A percentile compares a stretch with the other conserved stretches of the same genome.
Conservation (phyloP, 2,888 invertebrate species). For the Nymphalis c-album region DNA sequence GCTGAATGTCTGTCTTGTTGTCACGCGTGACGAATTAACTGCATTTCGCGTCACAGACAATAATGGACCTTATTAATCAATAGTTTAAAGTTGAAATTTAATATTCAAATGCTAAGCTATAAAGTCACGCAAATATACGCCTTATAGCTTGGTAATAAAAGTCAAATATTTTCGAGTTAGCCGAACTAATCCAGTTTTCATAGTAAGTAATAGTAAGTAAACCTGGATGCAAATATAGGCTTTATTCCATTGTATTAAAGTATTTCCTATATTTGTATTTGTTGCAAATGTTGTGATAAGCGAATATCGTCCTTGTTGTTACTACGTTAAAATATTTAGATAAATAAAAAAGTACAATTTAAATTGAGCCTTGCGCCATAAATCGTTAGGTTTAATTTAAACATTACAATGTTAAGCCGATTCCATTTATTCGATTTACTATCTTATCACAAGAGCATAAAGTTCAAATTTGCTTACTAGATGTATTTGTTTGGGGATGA, state of each 20-base stretch:
- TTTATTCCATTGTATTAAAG: not conserved
- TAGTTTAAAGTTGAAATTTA: not conserved
- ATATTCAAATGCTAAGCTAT: not conserved
- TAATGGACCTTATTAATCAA: not conserved
- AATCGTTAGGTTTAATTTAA: not conserved
- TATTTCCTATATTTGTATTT: not conserved
- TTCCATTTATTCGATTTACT: not conserved
- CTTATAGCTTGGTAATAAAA: not conserved
- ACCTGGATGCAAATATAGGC: slow-evolving; percentile 1
- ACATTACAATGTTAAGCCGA: not conserved
- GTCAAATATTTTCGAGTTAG: not conserved
- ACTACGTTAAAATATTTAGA: not conserved
- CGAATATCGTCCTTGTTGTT: not conserved
- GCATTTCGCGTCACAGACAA: slow-evolving; percentile 1
- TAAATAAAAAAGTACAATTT: not conserved
- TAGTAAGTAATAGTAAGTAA: not conserved
- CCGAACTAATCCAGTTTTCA: not conserved
- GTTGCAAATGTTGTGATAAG: not conserved
- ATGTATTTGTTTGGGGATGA: slow-evolving; percentile 1
- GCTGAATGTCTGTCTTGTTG: slow-evolving; percentile 12
- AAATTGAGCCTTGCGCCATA: not conserved
- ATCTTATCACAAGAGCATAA: not conserved
- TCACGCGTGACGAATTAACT: slow-evolving; percentile 19
- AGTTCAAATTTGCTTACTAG: not conserved
- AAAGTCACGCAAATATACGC: slow-evolving; percentile 8